These are phyloP conservation scores for human DNA, from an alignment of 2,113 vertebrate genomes.

Conservation along the genomic window DNA sequence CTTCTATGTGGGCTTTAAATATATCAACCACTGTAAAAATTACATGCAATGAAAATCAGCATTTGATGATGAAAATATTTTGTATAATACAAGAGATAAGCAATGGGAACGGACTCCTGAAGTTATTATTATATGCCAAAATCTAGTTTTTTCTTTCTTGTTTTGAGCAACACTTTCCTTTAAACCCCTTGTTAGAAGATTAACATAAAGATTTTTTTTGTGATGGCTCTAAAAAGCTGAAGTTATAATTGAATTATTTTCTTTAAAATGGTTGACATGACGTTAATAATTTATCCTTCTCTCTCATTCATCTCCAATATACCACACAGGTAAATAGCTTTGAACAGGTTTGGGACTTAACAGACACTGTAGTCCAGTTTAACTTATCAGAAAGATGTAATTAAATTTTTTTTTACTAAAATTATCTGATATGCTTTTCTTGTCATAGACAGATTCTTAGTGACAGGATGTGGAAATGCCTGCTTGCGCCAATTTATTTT, in stretches of 20 bases:
- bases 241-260: neutral
- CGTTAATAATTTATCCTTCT: conserved; percentile 38
- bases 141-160: neutral
- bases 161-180: neutral
- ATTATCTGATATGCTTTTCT: conserved; percentile 53
- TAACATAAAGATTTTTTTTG: neutral
- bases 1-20: neutral
- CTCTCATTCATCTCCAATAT: neutral
- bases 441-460: conserved; percentile 2
- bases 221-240: conserved; percentile 15
- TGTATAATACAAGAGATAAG: neutral
- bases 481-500: conserved; percentile 13
- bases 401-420: neutral
- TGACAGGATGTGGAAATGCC: neutral
- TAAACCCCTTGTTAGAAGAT: conserved; percentile 18
- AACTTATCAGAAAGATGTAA: conserved; percentile 40
- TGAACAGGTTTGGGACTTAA: conserved; percentile 42
- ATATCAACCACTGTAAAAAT: neutral
- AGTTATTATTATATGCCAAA: conserved; percentile 22
- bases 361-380: conserved; percentile 5
- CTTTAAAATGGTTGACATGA: conserved; percentile 20
- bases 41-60: neutral
- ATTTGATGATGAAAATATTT: conserved; percentile 30
- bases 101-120: neutral
- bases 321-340: conserved; percentile 51